These are phyloP conservation scores for Oreochromis tanganicae DNA, from an alignment of 2,113 vertebrate species.

Conservation along the genomic window DNA sequence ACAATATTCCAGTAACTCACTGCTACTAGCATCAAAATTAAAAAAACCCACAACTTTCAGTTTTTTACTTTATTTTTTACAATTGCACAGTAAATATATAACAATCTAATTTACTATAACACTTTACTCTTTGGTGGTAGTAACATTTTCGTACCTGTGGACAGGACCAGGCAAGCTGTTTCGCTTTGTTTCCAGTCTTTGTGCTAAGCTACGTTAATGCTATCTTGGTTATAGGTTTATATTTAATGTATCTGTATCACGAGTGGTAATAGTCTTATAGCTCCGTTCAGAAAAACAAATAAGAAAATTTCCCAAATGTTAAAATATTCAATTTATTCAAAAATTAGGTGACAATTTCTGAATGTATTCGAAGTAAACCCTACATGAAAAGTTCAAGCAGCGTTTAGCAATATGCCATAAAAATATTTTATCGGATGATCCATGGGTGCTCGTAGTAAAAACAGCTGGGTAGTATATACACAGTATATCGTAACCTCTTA, in stretches of 20 bases:
- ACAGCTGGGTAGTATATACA: not conserved
- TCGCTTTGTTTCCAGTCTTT: not conserved
- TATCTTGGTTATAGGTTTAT: not conserved
- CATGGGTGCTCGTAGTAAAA: constrained; percentile 35
- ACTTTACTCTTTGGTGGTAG: not conserved
- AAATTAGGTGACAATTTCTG: not conserved
- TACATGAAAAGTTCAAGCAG: constrained; percentile 3
- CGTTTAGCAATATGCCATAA: constrained; percentile 16
- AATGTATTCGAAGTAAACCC: not conserved
- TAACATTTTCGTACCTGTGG: not conserved
- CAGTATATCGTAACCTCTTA: not conserved
- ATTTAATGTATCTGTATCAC: not conserved
- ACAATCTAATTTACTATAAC: not conserved
- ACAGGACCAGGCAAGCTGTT: not conserved
- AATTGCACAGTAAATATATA: not conserved
- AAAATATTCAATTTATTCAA: not conserved
- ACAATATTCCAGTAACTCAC: not conserved
- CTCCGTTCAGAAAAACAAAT: not conserved
- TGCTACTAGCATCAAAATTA: not conserved
- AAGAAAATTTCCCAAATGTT: constrained; percentile 4
- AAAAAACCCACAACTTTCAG: not conserved
- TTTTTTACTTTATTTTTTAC: not conserved
- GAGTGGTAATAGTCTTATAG: not conserved
- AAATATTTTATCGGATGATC: constrained; percentile 36
- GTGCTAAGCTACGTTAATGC: not conserved